phyloP scores from a whole-genome alignment of 1,140 invertebrate species.

The Drosophila navojoa region DNA sequence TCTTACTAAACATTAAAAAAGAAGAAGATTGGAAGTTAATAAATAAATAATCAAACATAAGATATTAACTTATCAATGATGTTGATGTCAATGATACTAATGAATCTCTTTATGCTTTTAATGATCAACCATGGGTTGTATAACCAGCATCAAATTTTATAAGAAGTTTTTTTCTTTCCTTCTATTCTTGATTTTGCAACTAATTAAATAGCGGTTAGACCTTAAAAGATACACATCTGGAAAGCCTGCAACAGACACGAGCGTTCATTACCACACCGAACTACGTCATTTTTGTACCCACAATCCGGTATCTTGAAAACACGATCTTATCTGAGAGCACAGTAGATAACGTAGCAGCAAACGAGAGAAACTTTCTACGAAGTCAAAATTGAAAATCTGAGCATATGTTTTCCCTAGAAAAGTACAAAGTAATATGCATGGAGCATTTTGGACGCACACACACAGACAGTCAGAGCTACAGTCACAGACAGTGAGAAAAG shows the following conservation, averaged over 20 bases:
- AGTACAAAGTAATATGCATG: constrained; percentile 45
- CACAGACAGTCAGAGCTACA: constrained; percentile 3
- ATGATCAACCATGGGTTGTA: too few species aligned
- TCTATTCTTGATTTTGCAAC: not conserved
- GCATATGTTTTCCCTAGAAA: constrained; percentile 77
- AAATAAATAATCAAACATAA: too few species aligned
- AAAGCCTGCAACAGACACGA: constrained; percentile 2
- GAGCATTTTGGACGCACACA: constrained; percentile 31
- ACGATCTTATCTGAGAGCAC: constrained; percentile 55
- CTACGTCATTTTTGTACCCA: not conserved
- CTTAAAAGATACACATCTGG: too few species aligned
- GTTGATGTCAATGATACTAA: too few species aligned
- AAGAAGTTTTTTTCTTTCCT: too few species aligned
- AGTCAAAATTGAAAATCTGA: constrained; percentile 50
- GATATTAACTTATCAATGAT: too few species aligned
- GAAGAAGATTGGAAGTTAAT: too few species aligned
- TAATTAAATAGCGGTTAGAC: not conserved
- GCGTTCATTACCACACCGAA: not conserved
- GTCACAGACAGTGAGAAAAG: constrained; percentile 9
- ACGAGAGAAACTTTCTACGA: constrained; percentile 39
- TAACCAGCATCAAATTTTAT: too few species aligned
- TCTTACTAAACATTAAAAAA: not conserved
- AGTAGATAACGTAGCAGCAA: constrained; percentile 47
- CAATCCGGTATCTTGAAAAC: constrained; percentile 23
- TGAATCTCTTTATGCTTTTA: too few species aligned